Evolutionary conservation across 2,113 vertebrate genomes (phyloP), one percentile per base, ranked within the genome.

Genomic region (Phyllostomus hastatus): DNA sequence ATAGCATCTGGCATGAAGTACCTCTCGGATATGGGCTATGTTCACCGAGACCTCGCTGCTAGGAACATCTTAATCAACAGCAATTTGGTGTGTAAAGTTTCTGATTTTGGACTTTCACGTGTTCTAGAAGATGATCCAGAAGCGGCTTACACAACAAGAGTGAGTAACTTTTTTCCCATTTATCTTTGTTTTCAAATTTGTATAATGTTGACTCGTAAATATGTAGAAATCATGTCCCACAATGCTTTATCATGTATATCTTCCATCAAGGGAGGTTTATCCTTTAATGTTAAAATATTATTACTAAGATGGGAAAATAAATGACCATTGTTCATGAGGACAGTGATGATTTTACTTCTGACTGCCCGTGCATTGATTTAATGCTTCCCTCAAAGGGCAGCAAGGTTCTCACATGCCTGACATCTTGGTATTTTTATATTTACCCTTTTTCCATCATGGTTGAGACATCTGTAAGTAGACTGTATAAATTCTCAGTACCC

Each of bases 41-140:
- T 99, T 67, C 99, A 99, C 96, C 98, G 99, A 64, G 99, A 99
- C 91, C 96, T 99, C 1, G 99, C 99, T 72, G 99, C 99, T 33
- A 98, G 99, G 4, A 99, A 99, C 98, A 99, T 99, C 97, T 98
- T 99, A 97, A 99, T 99, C 95, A 99, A 99, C 73, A 99, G 99
- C 41, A 99, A 99, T 97, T 97, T 99, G 97, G 99, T 99, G 70
- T 99, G 99, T 97, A 99, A 99, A 96, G 99, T 99, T 96, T 99
- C 99, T 0, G 99, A 99, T 97, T 99, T 99, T 97, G 99, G 99
- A 28, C 99, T 99, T 96, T 99, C 99, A 54, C 99, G 99, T 87
- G 98, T 99, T 8, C 98, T 99, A 61, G 99, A 99, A 93, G 99
- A 99, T 91, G 99, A 99, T 83, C 98, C 99, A 35, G 99, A 99